Conservation (phyloP, 2,888 invertebrate species). For the Dolichopus griseipennis region DNA sequence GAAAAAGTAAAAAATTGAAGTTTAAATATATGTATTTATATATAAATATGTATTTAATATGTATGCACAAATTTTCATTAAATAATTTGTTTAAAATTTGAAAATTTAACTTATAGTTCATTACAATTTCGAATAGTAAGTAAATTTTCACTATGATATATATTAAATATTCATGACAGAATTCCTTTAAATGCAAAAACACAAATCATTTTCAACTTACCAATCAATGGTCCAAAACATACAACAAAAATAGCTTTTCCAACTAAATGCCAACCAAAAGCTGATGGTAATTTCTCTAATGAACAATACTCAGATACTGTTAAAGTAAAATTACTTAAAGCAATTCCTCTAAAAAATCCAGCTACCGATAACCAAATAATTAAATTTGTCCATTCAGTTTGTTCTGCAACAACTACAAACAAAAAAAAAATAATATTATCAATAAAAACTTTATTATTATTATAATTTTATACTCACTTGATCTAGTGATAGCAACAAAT, state of each 20-base stretch:
- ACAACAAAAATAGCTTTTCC: slow-evolving; percentile 65
- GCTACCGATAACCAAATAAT: slow-evolving; percentile 64
- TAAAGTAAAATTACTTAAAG: slow-evolving; percentile 66
- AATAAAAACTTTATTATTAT: neutral
- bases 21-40: too few relatives aligned
- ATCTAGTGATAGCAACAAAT: slow-evolving; percentile 61
- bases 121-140: too few relatives aligned
- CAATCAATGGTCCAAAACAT: slow-evolving; percentile 59
- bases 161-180: too few relatives aligned
- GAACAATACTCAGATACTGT: slow-evolving; percentile 71
- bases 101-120: too few relatives aligned
- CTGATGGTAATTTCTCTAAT: slow-evolving; percentile 62
- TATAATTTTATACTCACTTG: slow-evolving; percentile 49
- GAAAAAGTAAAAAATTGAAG: too few relatives aligned
- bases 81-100: too few relatives aligned
- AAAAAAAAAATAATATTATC: neutral
- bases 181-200: too few relatives aligned
- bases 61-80: too few relatives aligned
- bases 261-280: slow-evolving; percentile 69
- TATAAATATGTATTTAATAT: too few relatives aligned
- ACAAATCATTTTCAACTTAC: slow-evolving; percentile 40
- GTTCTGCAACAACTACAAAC: slow-evolving; percentile 61
- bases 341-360: slow-evolving; percentile 70
- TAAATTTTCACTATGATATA: too few relatives aligned
- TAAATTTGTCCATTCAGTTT: slow-evolving; percentile 59